Evolutionary conservation across 2,888 invertebrate species (phyloP).

Genomic region (Oeneis ivallda): DNA sequence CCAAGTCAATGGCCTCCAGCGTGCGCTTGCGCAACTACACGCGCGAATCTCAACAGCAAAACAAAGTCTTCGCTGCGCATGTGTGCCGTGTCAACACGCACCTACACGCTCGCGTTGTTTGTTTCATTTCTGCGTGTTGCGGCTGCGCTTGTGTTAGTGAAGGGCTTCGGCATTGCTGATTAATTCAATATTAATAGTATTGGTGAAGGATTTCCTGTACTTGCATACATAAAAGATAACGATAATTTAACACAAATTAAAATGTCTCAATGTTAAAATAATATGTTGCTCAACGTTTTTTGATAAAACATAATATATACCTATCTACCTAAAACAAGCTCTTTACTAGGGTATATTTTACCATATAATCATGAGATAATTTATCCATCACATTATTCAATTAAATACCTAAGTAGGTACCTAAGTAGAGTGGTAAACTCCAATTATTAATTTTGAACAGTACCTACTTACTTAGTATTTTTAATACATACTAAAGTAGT

Average conservation of each 20-base stretch:
- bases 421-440: too few species aligned
- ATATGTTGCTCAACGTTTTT: constrained; percentile 7
- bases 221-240: constrained; percentile 35
- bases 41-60: constrained; percentile 81
- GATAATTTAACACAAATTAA: constrained; percentile 24
- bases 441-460: not conserved
- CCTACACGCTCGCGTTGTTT: constrained; percentile 40
- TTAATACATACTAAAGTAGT: constrained; percentile 11
- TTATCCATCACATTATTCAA: too few species aligned
- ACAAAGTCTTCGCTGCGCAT: constrained; percentile 65
- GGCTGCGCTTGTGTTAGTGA: constrained; percentile 55
- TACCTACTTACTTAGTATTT: not conserved
- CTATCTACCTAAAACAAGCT: too few species aligned
- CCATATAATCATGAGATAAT: too few species aligned
- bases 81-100: constrained; percentile 50
- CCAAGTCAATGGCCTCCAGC: constrained; percentile 79
- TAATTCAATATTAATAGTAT: constrained; percentile 69
- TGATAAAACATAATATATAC: not conserved
- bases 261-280: constrained; percentile 1
- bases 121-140: constrained; percentile 52
- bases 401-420: too few species aligned
- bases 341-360: too few species aligned
- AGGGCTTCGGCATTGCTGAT: constrained; percentile 72
- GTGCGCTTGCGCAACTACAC: constrained; percentile 78
- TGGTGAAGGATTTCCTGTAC: constrained; percentile 55